Base-by-base conservation (phyloP, 35 echinoderm and acorn worm genomes). In the Diadema setosum region DNA sequence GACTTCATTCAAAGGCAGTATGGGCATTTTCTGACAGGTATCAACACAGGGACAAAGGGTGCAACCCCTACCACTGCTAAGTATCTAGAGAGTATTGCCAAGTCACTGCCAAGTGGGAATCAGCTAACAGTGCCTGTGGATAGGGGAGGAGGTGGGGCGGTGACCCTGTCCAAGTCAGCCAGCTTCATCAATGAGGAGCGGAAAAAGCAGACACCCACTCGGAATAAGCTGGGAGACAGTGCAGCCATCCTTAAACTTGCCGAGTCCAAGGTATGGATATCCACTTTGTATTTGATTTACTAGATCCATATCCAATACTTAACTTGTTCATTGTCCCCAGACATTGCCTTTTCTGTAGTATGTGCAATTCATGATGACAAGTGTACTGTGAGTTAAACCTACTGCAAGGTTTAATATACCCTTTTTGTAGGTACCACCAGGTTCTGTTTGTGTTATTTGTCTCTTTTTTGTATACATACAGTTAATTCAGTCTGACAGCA, bases 1-100 rank as follows among this genome's bases (percentile, higher is more conserved):
- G 85, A 87, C 43, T 44, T 87, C 26, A 87, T 87, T 9, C 61
- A 87, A 46, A 31, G 31, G 50, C 85, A 87, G 64, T 87, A 87
- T 26, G 85, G 85, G 15, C 64, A 42, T 39, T 87, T 87, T 39
- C 85, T 87, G 40, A 46, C 85, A 5, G 85, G 85, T 2, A 65
- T 87, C 11, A 70, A 87, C 64, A 0, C 44, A 1, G 40, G 40
- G 37, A 33, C 85, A 27, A 74, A 87, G 65, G 69, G 85, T 25
- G 27, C 45, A 3, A 27, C 65, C 44, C 35, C 85, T 31, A 75
- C 85, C 36, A 48, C 41, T 2, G 41, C 85, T 9, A 87, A 87
- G 64, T 87, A 87, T 44, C 63, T 87, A 2, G 41, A 87, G 3
- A 87, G 85, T 46, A 65, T 87, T 26, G 85, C 85, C 64, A 87